Evolutionary conservation across 2,113 vertebrate genomes (phyloP).

Genomic region (Dromiciops gliroides): DNA sequence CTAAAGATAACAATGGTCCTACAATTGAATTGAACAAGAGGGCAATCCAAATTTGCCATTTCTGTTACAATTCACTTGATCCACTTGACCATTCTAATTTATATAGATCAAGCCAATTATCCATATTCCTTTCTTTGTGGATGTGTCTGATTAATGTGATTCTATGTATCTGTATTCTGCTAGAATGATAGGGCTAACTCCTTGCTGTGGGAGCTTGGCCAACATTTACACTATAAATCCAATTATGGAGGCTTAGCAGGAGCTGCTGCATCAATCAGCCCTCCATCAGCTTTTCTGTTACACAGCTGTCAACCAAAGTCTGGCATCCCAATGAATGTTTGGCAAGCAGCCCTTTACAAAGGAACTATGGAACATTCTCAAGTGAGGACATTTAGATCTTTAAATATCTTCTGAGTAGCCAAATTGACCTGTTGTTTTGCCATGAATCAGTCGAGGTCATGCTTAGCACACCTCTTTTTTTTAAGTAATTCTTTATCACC

Average conservation of each 20-base stretch:
- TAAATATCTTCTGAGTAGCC: background rate
- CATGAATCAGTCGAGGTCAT: background rate
- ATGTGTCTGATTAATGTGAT: background rate
- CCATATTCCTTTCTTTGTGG: background rate
- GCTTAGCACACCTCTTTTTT: slow-evolving; percentile 1
- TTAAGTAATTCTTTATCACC: background rate
- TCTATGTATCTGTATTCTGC: background rate
- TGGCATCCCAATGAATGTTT: background rate
- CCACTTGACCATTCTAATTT: background rate
- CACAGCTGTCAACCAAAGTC: background rate
- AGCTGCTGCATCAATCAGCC: background rate
- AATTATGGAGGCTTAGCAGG: background rate
- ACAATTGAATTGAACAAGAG: background rate
- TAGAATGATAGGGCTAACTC: background rate
- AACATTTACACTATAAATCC: background rate
- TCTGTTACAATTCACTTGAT: background rate
- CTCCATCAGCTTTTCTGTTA: background rate
- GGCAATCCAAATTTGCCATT: background rate
- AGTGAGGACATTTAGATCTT: background rate
- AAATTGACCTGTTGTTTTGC: background rate
- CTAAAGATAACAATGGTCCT: background rate
- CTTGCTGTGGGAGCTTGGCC: background rate
- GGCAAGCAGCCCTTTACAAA: background rate
- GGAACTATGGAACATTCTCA: background rate
- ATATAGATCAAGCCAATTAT: background rate